A percentile compares a stretch with the other conserved stretches of the same genome.
Evolutionary conservation across 2,113 vertebrate genomes (phyloP).

Genomic region (Chloropsis cyanopogon): DNA sequence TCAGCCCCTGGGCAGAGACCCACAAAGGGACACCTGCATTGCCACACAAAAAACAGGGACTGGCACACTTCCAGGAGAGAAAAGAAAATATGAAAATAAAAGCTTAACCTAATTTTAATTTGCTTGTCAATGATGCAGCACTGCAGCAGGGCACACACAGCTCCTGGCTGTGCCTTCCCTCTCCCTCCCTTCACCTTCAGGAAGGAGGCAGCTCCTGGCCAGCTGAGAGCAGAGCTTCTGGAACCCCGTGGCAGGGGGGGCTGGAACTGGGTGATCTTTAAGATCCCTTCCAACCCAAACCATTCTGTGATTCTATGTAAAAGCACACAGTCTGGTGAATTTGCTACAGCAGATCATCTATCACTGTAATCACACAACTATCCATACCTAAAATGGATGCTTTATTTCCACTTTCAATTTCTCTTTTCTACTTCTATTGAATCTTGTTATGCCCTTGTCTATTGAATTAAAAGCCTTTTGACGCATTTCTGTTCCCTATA

Average conservation of each 20-base stretch:
- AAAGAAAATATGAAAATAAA: background rate
- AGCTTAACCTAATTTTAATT: background rate
- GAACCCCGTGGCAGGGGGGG: rapidly evolving
- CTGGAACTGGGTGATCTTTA: background rate
- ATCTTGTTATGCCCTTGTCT: conserved; percentile 2
- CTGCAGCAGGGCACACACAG: background rate
- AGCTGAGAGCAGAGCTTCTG: background rate
- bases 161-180: background rate
- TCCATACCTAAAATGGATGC: background rate
- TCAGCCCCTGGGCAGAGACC: background rate
- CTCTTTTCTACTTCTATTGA: background rate
- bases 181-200: background rate
- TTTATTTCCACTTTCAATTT: conserved; percentile 15
- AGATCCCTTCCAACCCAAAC: background rate
- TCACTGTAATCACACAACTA: background rate
- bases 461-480: conserved; percentile 46
- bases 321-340: background rate
- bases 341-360: background rate
- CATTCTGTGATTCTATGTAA: background rate
- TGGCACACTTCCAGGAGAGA: background rate
- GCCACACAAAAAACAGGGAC: background rate
- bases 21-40: background rate
- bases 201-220: background rate
- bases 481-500: background rate
- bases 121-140: background rate